These are phyloP conservation scores for Gerris lacustris DNA, from an alignment of 2,888 invertebrate genomes.

Conservation along the genomic window DNA sequence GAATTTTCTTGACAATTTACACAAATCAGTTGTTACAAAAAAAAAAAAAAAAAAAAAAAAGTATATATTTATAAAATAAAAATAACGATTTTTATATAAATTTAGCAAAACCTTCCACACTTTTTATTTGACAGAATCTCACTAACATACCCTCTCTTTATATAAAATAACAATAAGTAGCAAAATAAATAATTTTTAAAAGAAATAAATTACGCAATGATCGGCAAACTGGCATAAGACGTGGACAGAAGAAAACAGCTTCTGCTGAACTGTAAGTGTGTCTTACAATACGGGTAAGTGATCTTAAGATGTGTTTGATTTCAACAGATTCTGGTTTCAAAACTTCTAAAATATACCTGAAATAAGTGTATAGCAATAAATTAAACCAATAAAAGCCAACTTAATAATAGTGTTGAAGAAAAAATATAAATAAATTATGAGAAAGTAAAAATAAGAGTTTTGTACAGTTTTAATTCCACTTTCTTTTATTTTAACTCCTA, in stretches of 20 bases:
- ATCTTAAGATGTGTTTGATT: constrained; percentile 60
- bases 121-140: too few species aligned
- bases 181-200: too few species aligned
- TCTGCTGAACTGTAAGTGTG: constrained; percentile 57
- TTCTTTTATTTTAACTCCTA: too few species aligned
- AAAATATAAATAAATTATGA: constrained; percentile 6
- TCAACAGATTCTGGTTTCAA: constrained; percentile 58
- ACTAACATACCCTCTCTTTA: too few species aligned
- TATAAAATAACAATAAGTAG: too few species aligned
- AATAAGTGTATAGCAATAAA: constrained; percentile 26
- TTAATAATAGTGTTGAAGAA: background rate
- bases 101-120: too few species aligned
- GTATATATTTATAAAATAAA: too few species aligned
- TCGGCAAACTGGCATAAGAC: constrained; percentile 43
- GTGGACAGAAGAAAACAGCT: constrained; percentile 49
- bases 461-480: too few species aligned
- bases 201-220: constrained; percentile 22
- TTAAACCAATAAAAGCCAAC: constrained; percentile 7
- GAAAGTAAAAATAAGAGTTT: background rate
- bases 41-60: too few species aligned
- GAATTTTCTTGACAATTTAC: too few species aligned
- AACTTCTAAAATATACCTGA: constrained; percentile 60
- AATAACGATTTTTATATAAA: too few species aligned
- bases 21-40: too few species aligned
- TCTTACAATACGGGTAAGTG: constrained; percentile 63